Conservation (phyloP, 1,140 invertebrate species). For the Microplitis mediator region DNA sequence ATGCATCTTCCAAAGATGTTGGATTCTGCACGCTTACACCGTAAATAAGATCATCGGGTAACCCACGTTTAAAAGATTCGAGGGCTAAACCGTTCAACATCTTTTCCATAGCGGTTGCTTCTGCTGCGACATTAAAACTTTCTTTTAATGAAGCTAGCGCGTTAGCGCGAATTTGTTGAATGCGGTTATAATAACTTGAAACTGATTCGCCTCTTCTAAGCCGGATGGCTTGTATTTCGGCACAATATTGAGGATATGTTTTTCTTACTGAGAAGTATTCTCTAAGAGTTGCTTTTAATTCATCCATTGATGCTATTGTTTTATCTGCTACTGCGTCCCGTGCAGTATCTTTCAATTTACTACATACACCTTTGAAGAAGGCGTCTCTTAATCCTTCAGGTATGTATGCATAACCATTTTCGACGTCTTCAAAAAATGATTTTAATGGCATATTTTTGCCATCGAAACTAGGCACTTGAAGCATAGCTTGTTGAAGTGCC, state of each 20-base stretch:
- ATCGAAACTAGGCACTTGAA: slow-evolving; percentile 1
- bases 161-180: slow-evolving; percentile 1
- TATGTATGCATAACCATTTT: neutral
- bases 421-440: slow-evolving; percentile 20
- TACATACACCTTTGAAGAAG: slow-evolving; percentile 9
- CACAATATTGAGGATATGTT: slow-evolving; percentile 13
- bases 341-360: slow-evolving; percentile 14
- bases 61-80: slow-evolving; percentile 18
- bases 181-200: neutral
- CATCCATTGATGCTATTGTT: neutral
- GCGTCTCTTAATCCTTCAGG: neutral
- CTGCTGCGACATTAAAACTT: neutral
- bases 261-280: slow-evolving; percentile 13
- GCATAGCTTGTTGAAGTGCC: slow-evolving; percentile 9
- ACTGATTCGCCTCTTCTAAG: slow-evolving; percentile 9
- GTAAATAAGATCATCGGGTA: slow-evolving; percentile 17
- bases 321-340: slow-evolving; percentile 14
- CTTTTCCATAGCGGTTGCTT: slow-evolving; percentile 3
- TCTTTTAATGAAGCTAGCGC: slow-evolving; percentile 16
- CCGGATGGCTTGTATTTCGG: slow-evolving; percentile 17
- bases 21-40: slow-evolving; percentile 16
- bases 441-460: slow-evolving; percentile 21
- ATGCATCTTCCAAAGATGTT: slow-evolving; percentile 7
- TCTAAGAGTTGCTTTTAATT: neutral
- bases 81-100: slow-evolving; percentile 4